Base-by-base conservation (phyloP, 2,797 vertebrate genomes). In the Cirrhinus molitorella region DNA sequence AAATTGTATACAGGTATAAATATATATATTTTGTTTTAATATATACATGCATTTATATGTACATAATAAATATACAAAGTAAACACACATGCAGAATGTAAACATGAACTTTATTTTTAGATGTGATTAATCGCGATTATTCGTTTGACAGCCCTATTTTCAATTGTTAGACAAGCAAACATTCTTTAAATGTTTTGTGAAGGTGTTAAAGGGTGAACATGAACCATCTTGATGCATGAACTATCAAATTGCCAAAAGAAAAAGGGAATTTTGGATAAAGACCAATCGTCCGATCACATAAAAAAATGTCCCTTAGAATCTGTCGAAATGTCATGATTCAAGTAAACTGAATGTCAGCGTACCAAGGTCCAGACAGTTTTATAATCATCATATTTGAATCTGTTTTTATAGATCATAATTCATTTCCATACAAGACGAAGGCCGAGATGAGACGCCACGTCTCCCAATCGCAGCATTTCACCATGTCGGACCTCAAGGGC, bases 371-470 rank as follows among this genome's bases (percentile, higher is more conserved):
- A 68, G 9, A 25, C 12, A 45, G 37, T 43, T 19, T 47, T 6
- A 28, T 55, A 53, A 6, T 74, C 2, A 23, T 77, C 17, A 55
- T 6, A 67, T 21, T 34, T 81, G 40, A 40, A 21, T 14, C 59
- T 25, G 14, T 87, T 47, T 49, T 85, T 85, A 67, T 91, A 98
- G 98, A 91, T 89, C 88, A 89, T 0, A 90, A 75, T 1, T 65
- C 66, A 0, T 94, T 96, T 80, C 94, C 95, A 0, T 95, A 94
- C 85, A 94, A 95, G 76, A 95, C 92, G 5, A 96, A 95, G 88
- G 79, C 90, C 4, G 94, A 97, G 72, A 90, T 94, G 83, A 91
- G 93, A 51, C 92, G 90, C 47, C 88, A 71, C 1, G 40, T 71
- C 37, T 92, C 55, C 3, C 76, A 91, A 1, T 93, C 90, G 0